Base-by-base conservation (phyloP, 2,888 invertebrate genomes). In the Eristalis pertinax region DNA sequence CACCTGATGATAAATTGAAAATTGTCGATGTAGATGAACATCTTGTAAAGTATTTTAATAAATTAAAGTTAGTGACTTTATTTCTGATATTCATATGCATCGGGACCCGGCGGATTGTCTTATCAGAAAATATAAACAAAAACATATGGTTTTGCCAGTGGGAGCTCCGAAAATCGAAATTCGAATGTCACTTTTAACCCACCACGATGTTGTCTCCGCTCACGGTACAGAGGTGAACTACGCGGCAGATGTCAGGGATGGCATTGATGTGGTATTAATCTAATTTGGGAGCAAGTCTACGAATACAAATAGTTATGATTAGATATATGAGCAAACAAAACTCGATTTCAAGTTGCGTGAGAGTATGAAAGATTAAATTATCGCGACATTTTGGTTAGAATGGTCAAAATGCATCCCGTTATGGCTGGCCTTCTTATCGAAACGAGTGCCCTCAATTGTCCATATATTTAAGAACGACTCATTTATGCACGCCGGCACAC, bases 1-100 rank as follows among this genome's bases (percentile, higher is more conserved):
- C 73, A 89, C 89, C 89, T 72, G 89, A 89, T 2, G 89, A 89
- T 32, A 89, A 75, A 41, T 88, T 88, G 70, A 88, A 89, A 73
- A 89, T 89, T 10, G 89, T 89, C 10, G 84, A 80, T 0, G 19
- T 35, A 0, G 76, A 80, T 41, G 62, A 41, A 2, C 24, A 63
- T 56, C 75, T 62, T 35, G 38, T 10, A 0, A 35, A 38, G 43
- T 62, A 38, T 24, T 70, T 70, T 13, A 13, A 4, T 0, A 35
- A 62, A 24, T 64, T 26, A 2, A 19, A 13, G 2, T 15, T 29
- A 2, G 24, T 7, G 1, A 69, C 4, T 8, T n/a, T 15, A 8
- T 13, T 22, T 24, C 15, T 35, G 19, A 75, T 76, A 72, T 62
- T 65, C 76, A 81, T 74, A 19, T 22, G 50, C 19, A 50, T 38